These are phyloP conservation scores for Ailurus styani DNA, from an alignment of 2,113 vertebrate species.

Conservation along the genomic window DNA sequence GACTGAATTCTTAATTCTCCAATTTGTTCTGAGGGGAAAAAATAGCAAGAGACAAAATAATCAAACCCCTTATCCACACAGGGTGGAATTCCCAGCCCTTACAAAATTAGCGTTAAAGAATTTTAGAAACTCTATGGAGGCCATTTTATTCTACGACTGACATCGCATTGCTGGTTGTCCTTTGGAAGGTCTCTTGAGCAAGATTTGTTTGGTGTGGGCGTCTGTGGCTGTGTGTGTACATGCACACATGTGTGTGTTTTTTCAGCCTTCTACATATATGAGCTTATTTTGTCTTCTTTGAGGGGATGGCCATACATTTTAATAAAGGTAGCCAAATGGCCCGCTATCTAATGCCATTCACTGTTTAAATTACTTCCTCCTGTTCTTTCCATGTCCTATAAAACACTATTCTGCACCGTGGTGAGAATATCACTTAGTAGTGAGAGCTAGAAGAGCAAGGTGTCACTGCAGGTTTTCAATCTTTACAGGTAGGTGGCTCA, in stretches of 20 bases:
- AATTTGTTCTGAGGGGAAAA: not conserved
- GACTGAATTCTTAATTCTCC: slow-evolving; percentile 38
- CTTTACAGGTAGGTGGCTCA: not conserved
- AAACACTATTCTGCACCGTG: not conserved
- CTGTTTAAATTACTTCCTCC: not conserved
- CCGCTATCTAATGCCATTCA: not conserved
- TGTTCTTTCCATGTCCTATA: not conserved
- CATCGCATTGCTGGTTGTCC: not conserved
- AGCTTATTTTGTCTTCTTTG: not conserved
- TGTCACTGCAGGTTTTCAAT: not conserved
- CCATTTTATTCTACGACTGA: not conserved
- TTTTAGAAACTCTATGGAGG: not conserved
- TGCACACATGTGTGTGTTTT: not conserved
- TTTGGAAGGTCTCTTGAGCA: not conserved
- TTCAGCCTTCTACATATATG: not conserved
- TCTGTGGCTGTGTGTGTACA: not conserved
- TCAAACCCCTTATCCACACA: not conserved
- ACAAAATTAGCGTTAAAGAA: not conserved
- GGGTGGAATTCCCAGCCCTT: not conserved
- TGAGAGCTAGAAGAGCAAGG: not conserved
- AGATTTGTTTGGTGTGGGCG: not conserved
- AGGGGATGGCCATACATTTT: not conserved
- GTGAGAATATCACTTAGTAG: not conserved
- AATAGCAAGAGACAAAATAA: not conserved
- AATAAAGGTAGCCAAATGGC: not conserved